These are phyloP conservation scores for Glaucidium brasilianum DNA, from an alignment of 2,113 vertebrate species.

Conservation along the genomic window DNA sequence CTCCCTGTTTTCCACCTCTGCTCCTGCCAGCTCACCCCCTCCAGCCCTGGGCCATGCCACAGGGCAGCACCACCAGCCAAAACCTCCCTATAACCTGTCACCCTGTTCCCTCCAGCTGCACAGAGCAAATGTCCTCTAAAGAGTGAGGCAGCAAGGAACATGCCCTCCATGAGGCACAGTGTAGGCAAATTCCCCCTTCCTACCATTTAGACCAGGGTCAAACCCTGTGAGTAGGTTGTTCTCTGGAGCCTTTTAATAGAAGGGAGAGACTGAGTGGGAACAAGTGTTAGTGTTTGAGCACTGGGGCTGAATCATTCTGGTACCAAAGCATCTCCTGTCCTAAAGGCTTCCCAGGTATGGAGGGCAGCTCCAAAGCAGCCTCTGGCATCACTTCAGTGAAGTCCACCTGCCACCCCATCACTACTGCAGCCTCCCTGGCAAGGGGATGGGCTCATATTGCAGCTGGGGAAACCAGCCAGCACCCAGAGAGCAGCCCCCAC, in stretches of 20 bases:
- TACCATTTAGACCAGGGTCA: neutral
- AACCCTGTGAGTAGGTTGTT: neutral
- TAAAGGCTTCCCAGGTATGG: neutral
- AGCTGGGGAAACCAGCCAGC: neutral
- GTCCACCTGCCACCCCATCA: neutral
- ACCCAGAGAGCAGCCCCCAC: neutral
- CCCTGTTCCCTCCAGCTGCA: neutral
- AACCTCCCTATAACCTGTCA: neutral
- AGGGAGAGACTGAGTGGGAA: rapidly evolving
- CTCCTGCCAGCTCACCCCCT: neutral
- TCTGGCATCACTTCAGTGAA: neutral
- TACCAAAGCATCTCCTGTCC: neutral
- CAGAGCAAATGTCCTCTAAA: no score
- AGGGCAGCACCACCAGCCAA: neutral
- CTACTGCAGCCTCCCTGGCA: neutral
- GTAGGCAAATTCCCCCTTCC: neutral
- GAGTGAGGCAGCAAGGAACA: neutral
- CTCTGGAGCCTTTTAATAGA: neutral
- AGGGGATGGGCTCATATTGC: rapidly evolving
- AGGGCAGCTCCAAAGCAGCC: neutral
- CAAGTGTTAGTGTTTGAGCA: neutral
- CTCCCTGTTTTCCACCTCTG: neutral
- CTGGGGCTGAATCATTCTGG: neutral
- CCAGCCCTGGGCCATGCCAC: neutral
- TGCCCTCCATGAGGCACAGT: rapidly evolving